Conservation (phyloP, 1,140 invertebrate species). For the Scaptomyza graminum region DNA sequence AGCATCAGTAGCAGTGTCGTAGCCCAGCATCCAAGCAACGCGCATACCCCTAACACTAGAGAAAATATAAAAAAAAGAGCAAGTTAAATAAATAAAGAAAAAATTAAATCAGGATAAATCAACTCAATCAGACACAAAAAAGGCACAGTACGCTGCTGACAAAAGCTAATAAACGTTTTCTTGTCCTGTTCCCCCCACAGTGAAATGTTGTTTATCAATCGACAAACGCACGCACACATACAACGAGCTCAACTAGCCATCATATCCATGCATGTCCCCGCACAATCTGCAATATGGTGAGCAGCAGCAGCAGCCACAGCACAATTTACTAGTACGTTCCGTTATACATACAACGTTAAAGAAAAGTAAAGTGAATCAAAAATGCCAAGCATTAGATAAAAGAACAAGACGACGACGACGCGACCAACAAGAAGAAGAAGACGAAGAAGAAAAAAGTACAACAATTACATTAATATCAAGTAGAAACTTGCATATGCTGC, state of each 20-base stretch:
- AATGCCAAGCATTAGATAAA: constrained; percentile 28
- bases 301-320: not conserved
- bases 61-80: constrained; percentile 10
- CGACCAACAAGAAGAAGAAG: not conserved
- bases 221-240: not conserved
- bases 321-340: not conserved
- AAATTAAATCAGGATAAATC: constrained; percentile 49
- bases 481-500: constrained; percentile 67
- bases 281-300: constrained; percentile 26
- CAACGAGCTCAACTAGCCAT: constrained; percentile 1
- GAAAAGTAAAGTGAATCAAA: not conserved
- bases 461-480: constrained; percentile 43
- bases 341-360: not conserved
- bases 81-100: constrained; percentile 5
- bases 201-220: constrained; percentile 26
- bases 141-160: not conserved
- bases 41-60: constrained; percentile 10
- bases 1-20: constrained; percentile 35
- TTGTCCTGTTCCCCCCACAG: constrained; percentile 6
- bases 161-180: constrained; percentile 46
- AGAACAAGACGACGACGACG: constrained; percentile 7
- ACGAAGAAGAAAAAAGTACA: constrained; percentile 46
- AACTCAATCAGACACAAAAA: constrained; percentile 24
- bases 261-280: constrained; percentile 12
- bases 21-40: constrained; percentile 13